phyloP scores from a whole-genome alignment of 1,140 invertebrate genomes.

The Scaptomyza pallida region DNA sequence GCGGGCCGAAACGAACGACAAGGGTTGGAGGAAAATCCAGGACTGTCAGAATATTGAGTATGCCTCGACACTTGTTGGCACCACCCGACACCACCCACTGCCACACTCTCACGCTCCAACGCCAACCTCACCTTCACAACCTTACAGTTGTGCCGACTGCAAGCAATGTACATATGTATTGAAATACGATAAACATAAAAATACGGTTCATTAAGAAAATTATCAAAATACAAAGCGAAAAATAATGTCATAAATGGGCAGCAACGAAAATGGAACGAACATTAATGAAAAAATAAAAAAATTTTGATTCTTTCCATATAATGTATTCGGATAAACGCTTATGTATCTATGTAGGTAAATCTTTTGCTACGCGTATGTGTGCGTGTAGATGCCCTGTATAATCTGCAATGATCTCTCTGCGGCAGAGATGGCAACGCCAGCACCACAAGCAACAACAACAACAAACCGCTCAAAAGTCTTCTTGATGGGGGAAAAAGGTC shows the following conservation, averaged over 20 bases:
- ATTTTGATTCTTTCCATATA: too few species aligned
- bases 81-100: not conserved
- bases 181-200: not conserved
- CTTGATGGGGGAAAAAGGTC: slow-evolving; percentile 65
- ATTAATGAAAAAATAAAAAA: slow-evolving; percentile 8
- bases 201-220: slow-evolving; percentile 3
- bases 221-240: slow-evolving; percentile 12
- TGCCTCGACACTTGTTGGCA: slow-evolving; percentile 35
- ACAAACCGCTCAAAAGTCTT: slow-evolving; percentile 57
- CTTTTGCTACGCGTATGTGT: slow-evolving; percentile 16
- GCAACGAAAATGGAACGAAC: not conserved
- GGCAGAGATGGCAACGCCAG: slow-evolving; percentile 11
- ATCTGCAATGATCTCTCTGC: slow-evolving; percentile 70
- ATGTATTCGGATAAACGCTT: not conserved
- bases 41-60: slow-evolving; percentile 17
- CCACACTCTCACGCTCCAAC: not conserved
- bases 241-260: slow-evolving; percentile 18
- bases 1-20: slow-evolving; percentile 7
- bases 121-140: not conserved
- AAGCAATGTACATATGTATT: slow-evolving; percentile 21
- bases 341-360: slow-evolving; percentile 5
- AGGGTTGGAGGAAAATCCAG: slow-evolving; percentile 16
- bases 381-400: slow-evolving; percentile 30
- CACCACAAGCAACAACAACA: slow-evolving; percentile 10
- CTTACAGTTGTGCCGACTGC: not conserved